These are phyloP conservation scores for Onychomys leucogaster DNA, from an alignment of 2,797 vertebrate genomes.

Conservation along the genomic window DNA sequence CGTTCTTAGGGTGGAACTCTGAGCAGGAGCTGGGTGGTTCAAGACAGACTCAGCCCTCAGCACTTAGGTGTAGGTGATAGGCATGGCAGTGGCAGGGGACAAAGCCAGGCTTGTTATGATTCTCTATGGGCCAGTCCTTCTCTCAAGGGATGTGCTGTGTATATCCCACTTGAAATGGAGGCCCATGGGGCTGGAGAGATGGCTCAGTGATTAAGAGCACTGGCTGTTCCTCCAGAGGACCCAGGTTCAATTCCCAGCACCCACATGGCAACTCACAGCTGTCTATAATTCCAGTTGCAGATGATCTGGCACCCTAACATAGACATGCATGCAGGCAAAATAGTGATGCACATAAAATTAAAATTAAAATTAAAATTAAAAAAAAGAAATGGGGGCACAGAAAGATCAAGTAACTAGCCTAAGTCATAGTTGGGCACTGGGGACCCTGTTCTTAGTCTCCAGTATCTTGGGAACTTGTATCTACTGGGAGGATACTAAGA, in stretches of 20 bases:
- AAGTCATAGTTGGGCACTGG: background rate
- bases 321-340: background rate
- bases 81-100: background rate
- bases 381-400: background rate
- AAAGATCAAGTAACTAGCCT: background rate
- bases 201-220: background rate
- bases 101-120: background rate
- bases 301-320: background rate
- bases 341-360: background rate
- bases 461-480: background rate
- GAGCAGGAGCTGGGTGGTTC: background rate
- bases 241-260: background rate
- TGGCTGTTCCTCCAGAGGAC: background rate
- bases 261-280: background rate
- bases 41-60: background rate
- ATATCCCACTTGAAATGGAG: background rate
- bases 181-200: background rate
- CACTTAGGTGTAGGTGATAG: rapidly evolving
- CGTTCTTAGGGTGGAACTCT: background rate
- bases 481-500: background rate
- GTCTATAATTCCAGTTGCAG: background rate
- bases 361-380: background rate
- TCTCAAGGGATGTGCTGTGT: background rate
- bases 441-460: background rate
- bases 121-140: background rate